Percentiles rank a stretch among this genome's conserved stretches.
phyloP scores from a whole-genome alignment of 1,140 invertebrate genomes.

The Oedothorax gibbosus region DNA sequence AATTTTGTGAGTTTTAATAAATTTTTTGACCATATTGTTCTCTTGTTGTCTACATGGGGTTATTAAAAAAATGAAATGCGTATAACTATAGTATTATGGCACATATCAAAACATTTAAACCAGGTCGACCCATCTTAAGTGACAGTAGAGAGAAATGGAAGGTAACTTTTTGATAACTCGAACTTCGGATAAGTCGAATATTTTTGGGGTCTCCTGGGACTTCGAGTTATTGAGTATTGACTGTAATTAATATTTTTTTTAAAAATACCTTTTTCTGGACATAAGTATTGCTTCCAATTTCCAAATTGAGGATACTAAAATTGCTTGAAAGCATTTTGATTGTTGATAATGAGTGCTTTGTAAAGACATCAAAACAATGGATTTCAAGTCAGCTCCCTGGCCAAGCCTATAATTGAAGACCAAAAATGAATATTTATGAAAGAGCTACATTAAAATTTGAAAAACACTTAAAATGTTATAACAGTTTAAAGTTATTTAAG shows the following conservation, averaged over 20 bases:
- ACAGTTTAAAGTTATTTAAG: background rate
- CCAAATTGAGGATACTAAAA: slow-evolving; percentile 27
- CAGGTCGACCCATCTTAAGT: too few species aligned
- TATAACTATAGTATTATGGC: too few species aligned
- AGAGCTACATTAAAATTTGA: background rate
- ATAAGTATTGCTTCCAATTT: slow-evolving; percentile 2
- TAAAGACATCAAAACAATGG: background rate
- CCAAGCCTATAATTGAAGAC: background rate
- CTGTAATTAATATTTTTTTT: background rate
- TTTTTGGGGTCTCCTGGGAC: too few species aligned
- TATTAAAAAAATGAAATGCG: too few species aligned
- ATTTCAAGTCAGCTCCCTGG: background rate
- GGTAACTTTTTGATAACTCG: too few species aligned
- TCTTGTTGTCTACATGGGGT: too few species aligned
- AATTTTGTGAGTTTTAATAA: too few species aligned
- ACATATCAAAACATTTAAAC: too few species aligned
- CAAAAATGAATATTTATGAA: background rate
- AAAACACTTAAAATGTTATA: background rate
- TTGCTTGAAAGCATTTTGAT: slow-evolving; percentile 47
- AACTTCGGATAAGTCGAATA: too few species aligned
- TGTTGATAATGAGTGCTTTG: slow-evolving; percentile 7
- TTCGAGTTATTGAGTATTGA: too few species aligned
- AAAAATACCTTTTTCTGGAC: slow-evolving; percentile 25
- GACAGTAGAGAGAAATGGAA: too few species aligned
- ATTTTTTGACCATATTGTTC: too few species aligned